Evolutionary conservation across 2,113 vertebrate genomes (phyloP), one percentile per base, ranked within the genome.

Genomic region (Serinus canaria): DNA sequence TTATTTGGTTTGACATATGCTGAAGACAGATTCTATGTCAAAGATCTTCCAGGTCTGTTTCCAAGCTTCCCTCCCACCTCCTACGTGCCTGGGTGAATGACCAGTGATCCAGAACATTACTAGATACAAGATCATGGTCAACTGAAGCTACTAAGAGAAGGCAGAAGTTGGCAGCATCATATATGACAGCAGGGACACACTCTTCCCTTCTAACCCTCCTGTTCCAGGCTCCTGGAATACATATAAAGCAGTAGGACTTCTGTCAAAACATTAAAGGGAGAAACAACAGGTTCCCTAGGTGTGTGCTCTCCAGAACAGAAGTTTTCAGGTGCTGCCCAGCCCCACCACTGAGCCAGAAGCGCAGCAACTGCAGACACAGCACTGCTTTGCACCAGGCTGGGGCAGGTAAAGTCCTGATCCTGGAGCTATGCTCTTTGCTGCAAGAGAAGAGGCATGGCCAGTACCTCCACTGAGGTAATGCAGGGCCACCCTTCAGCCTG

Each of bases 1-100:
- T 96, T 95, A 96, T 97, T 96, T 95, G 81, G 74, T 47, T 92
- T 92, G 56, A 91, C 25, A 52, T 64, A 91, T 20, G 52, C 64
- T 56, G 47, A 78, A 87, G 64, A 91, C 22, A 88, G 47, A 70
- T 81, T 44, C 39, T 47, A 7, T 14, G 23, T 78, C 69, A 35
- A 59, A 87, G 64, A 70, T 92, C 79, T 87, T 79, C 69, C 70
- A 79, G 58, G 49, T 76, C 80, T 76, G 31, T n/a, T 87, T n/a
- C 66, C 76, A 78, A 31, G 69, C 49, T 79, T 80, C 70, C 69
- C 70, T 75, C 74, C 80, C 46, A 67, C 53, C 52, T 91, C 63
- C 37, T 52, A 52, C 41, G 37, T 78, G 56, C 62, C 87, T 76
- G 74, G 76, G 31, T 79, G 37, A 77, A 43, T 27, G 69, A 89